Base-by-base conservation (phyloP, 2,888 invertebrate species). In the Syrista parreyssii region DNA sequence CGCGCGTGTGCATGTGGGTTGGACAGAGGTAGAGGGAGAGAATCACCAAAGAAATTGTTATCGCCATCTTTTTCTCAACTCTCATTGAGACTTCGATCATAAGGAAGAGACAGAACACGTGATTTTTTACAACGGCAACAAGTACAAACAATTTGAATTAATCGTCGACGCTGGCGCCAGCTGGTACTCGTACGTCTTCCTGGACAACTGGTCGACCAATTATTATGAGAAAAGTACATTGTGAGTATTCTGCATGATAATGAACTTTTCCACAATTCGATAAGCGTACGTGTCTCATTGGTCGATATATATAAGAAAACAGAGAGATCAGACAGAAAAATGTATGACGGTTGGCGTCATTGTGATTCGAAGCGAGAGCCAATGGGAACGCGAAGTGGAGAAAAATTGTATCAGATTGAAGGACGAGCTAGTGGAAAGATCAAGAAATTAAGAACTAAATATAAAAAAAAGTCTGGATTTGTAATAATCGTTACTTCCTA, bases 1-100 rank as follows among this genome's bases (percentile, higher is more conserved):
- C 23, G 40, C 55, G 23, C 15, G 9, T 23, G 23, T 9, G 23
- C 23, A 23, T 23, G 2, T 55, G 55, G 9, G n/a, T n/a, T n/a
- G n/a, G n/a, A n/a, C 15, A 6, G 1, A 2, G 23, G 23, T 1
- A 0, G 23, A 2, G 2, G 36, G 4, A 4, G 15, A 1, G 40
- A 4, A 2, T 55, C 23, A 6, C 0, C 6, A 55, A 55, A 55
- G 23, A 6, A 55, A 23, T 34, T 34, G 9, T 4, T 34, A 34
- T 23, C 2, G 55, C 3, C 9, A 40, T 15, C 1, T 6, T 23
- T 23, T 23, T 23, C 4, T 55, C 9, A 55, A 55, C 9, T 23
- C 23, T 55, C 55, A 23, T 55, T 9, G 23, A 55, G 9, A 55
- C 23, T 9, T 2, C 23, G 23, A 55, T 55, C 9, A 55, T 55